Base-by-base conservation (phyloP, 2,888 invertebrate species). In the Invenusta paracnida region DNA sequence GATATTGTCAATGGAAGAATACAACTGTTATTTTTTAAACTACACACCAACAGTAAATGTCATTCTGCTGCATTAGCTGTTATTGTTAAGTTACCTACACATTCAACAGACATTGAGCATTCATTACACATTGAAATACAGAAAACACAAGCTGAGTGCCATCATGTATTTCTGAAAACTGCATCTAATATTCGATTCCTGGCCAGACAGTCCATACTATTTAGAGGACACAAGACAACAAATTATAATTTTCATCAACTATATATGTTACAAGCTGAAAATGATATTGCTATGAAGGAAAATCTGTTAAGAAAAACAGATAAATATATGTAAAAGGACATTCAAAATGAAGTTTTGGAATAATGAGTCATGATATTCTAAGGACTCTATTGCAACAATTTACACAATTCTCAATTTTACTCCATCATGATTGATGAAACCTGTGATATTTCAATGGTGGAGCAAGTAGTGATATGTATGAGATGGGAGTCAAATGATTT, bases 81-180 rank as follows among this genome's bases (percentile, higher is more conserved):
- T 73, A 23, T 73, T 73, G 73, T 73, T 73, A 73, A 73, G 73
- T 73, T 73, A 73, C 73, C 73, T 73, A 73, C 73, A 73, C 73
- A 73, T 73, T 73, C 27, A 73, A 73, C 73, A 73, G 11, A 73
- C 73, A 73, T 73, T 73, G 25, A 23, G 17, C 73, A 73, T 73
- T 73, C 73, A 23, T 73, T 73, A 73, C 73, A 73, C 27, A 25
- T 73, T 73, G 27, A 73, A 73, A 73, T 73, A 73, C 73, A 73
- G 73, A 73, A n/a, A 73, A 73, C 73, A 73, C 27, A 73, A 73
- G 73, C 73, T 73, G 73, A 73, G 73, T 23, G 73, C 73, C 73
- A 73, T 73, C 73, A 73, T 73, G 73, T 73, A 73, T 73, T 73
- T 73, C 73, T 73, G 73, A 73, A 73, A 73, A 73, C 73, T 73